Conservation (phyloP, 2,888 invertebrate species). For the Aricia artaxerxes region DNA sequence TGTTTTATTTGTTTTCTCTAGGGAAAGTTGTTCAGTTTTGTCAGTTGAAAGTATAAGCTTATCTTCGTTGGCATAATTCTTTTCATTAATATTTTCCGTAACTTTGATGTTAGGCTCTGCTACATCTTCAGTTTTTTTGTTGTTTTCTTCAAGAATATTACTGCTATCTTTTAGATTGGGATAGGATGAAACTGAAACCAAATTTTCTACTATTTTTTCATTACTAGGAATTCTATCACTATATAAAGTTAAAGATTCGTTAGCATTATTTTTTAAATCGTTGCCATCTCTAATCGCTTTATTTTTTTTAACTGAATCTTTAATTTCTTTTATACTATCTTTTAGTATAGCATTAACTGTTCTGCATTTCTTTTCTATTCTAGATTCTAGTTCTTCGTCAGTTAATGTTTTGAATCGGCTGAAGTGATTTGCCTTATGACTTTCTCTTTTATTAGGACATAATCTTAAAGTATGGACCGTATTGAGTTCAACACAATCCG, state of each 20-base stretch:
- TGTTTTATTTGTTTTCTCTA: not conserved
- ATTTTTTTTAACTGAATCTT: slow-evolving; percentile 19
- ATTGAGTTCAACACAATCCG: slow-evolving; percentile 49
- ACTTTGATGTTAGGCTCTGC: not conserved
- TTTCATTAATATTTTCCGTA: not conserved
- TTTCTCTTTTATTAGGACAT: slow-evolving; percentile 37
- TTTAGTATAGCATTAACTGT: slow-evolving; percentile 42
- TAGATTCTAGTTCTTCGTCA: slow-evolving; percentile 33
- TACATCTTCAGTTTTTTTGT: not conserved
- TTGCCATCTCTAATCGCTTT: not conserved
- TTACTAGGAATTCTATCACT: not conserved
- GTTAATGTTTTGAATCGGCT: slow-evolving; percentile 39
- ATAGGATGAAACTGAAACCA: not conserved
- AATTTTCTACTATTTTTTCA: not conserved
- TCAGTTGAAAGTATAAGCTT: not conserved
- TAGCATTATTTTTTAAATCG: not conserved
- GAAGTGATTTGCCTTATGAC: slow-evolving; percentile 40
- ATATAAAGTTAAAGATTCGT: not conserved
- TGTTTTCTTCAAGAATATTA: not conserved
- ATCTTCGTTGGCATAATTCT: not conserved
- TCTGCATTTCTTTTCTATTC: slow-evolving; percentile 46
- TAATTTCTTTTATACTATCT: slow-evolving; percentile 46
- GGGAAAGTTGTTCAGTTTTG: not conserved
- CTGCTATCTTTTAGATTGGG: not conserved
- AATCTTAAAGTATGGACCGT: slow-evolving; percentile 45